Evolutionary conservation across 2,888 invertebrate species (phyloP), one percentile per base, ranked within the genome.

Genomic region (Gastrophysa polygoni): DNA sequence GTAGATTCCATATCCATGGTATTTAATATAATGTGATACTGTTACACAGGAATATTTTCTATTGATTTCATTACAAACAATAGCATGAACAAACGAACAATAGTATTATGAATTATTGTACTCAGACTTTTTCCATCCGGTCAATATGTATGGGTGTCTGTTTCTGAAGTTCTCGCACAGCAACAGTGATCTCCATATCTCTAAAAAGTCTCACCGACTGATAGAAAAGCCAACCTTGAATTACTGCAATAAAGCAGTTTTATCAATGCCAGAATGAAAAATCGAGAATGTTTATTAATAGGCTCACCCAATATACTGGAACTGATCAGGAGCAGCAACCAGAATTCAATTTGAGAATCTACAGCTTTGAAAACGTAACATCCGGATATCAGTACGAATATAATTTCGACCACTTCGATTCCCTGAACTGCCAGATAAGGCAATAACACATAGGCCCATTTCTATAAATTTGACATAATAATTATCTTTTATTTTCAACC

Each of bases 381-480:
- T 47, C 17, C 47, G 47, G n/a, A 47, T 16, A 24, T 54, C 8
- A 21, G 3, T 4, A 43, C 6, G 10, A 54, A 54, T 21, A 54
- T 1, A n/a, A 43, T 6, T 24, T 21, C 28, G 10, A 38, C 11
- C 14, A 54, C 10, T 43, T 54, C 54, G 11, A 54, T 28, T 1
- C 54, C 54, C 24, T 54, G 43, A 4, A 54, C 16, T 14, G 17
- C 1, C 5, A 54, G 24, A 21, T 54, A 54, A 8, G 54, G 54
- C 24, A 54, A 34, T 24, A 54, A 34, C 16, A 24, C 16, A 8
- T 43, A 16, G 11, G 16, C 10, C 43, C 43, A 43, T 18, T 21
- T 54, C 54, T 54, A 43, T 6, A 54, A 54, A 54, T 11, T 0
- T 17, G 10, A 29, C 1, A 16, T 18, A 46, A 4, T 46, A 46